Base-by-base conservation (phyloP, 2,888 invertebrate species). In the Drosophila merina region DNA sequence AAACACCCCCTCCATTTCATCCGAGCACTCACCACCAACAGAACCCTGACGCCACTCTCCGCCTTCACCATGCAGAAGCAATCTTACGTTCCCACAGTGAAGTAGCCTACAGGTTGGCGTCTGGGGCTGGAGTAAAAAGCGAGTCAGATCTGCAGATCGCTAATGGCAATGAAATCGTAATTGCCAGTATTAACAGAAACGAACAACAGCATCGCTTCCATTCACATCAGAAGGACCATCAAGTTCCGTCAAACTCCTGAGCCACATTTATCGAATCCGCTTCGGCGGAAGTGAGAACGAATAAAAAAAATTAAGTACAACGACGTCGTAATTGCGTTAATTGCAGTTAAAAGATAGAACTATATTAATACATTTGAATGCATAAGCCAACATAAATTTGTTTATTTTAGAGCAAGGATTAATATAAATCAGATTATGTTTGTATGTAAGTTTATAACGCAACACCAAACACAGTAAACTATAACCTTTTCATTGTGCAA, bases 71-170 rank as follows among this genome's bases (percentile, higher is more conserved):
- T 88, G 96, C 96, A 1, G 96, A 96, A 90, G 96, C 96, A 0
- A 92, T 97, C 55, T 92, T 97, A 25, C 93, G 97, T 88, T 96
- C 96, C 79, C 97, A 97, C 88, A 97, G 97, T 0, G 97, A 97
- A 90, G 96, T 96, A 0, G 95, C 96, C 5, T 93, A 97, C 38
- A 93, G 97, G 84, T 91, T 97, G 64, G 97, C 95, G 0, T 93
- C 92, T 7, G 86, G 86, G 14, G 79, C 66, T 9, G 68, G 57
- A 28, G 68, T 73, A 1, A 73, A 73, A 31, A 73, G 44, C 48
- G 72, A 73, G 26, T 44, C 58, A 1, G 59, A 64, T 6, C 74
- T 33, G 56, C 69, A 2, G 60, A 68, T 20, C 5, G n/a, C 31
- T 0, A 83, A 47, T 33, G 57, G 60, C 4, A 70, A 60, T 36